Percentiles rank a stretch among this genome's conserved stretches.
phyloP scores from a whole-genome alignment of 2,888 invertebrate genomes.

The Xylota segnis region DNA sequence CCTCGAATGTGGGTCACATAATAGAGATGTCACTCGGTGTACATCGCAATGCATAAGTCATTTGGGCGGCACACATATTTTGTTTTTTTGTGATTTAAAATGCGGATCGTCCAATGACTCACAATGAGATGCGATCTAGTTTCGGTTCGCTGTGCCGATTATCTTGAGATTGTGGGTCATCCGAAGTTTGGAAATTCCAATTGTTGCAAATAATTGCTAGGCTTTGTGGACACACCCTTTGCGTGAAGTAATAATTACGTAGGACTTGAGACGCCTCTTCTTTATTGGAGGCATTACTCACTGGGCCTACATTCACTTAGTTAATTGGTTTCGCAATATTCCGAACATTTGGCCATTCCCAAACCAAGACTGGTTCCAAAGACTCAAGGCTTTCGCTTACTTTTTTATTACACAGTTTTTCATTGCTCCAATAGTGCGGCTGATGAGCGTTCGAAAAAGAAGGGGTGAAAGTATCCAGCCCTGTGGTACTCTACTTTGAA shows the following conservation, averaged over 20 bases:
- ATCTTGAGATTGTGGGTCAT: conserved; percentile 43
- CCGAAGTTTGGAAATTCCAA: conserved; percentile 29
- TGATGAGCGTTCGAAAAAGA: no score
- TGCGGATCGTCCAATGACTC: conserved; percentile 28
- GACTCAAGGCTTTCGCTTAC: no score
- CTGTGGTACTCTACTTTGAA: no score
- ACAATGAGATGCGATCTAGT: conserved; percentile 48
- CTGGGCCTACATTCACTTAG: no score
- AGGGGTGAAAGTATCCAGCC: no score
- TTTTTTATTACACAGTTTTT: no score
- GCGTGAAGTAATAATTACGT: background rate
- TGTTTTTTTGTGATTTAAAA: conserved; percentile 8
- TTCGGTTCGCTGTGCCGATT: conserved; percentile 37
- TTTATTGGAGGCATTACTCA: background rate
- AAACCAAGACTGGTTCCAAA: no score
- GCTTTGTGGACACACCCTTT: conserved; percentile 25
- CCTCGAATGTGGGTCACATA: conserved; percentile 51
- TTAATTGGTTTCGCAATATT: no score
- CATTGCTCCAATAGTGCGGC: no score
- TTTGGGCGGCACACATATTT: conserved; percentile 24
- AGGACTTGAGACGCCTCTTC: background rate
- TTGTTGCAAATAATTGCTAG: conserved; percentile 14
- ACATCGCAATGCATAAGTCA: conserved; percentile 18
- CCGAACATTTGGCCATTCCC: no score
- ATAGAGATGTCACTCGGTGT: conserved; percentile 42